Evolutionary conservation across 1,140 invertebrate species (phyloP).

Genomic region (Papilio helenus): DNA sequence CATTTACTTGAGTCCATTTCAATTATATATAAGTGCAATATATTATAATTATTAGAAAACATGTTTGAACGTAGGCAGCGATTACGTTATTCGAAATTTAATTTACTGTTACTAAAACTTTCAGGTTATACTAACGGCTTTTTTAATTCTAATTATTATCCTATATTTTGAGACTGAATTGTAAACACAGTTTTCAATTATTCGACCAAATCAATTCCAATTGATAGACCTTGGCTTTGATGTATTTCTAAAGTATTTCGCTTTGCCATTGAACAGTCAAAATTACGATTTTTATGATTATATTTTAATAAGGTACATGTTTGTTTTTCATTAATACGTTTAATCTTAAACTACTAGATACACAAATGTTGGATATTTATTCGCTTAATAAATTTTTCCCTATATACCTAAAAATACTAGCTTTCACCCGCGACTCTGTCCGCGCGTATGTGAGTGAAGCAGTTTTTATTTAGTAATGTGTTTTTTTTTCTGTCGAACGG

Average conservation of each 20-base stretch:
- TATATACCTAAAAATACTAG: too few species aligned
- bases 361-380: too few species aligned
- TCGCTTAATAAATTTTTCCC: too few species aligned
- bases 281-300: constrained; percentile 3
- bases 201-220: background rate
- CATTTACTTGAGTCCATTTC: background rate
- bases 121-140: background rate
- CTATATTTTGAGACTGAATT: background rate
- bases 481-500: too few species aligned
- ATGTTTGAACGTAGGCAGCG: background rate
- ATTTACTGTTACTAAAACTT: background rate
- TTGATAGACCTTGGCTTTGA: background rate
- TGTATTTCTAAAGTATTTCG: background rate
- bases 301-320: background rate
- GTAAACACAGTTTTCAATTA: background rate
- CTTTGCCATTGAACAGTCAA: background rate
- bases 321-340: background rate
- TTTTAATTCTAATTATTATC: background rate
- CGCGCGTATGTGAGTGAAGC: too few species aligned
- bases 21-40: background rate
- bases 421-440: too few species aligned
- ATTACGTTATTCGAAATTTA: background rate
- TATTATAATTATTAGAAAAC: background rate
- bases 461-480: too few species aligned
- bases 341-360: background rate